Base-by-base conservation (phyloP, 1,140 invertebrate genomes). In the Drosophila sproati region DNA sequence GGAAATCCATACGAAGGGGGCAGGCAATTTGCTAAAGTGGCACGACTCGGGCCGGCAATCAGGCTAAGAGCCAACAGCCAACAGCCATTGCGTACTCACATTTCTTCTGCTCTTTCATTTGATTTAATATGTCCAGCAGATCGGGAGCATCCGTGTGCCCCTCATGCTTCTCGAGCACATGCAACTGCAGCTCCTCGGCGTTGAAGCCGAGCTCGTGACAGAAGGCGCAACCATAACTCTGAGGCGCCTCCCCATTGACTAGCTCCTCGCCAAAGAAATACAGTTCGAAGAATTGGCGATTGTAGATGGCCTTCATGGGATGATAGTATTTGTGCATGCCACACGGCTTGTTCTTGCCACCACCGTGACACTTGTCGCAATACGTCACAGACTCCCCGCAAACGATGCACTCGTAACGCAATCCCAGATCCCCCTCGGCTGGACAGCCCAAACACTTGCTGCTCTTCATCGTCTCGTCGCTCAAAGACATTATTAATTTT, bases 261-360 rank as follows among this genome's bases (percentile, higher is more conserved):
- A 78, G 5, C 20, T 52, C 39, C 41, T 82, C 80, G 37, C 79
- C 80, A 43, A 28, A 10, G 4, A 82, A 78, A 29, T 48, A 82
- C 1, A 82, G 31, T 0, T 82, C 52, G 3, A 82, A 78, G 48
- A 37, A 35, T 3, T 51, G 6, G 2, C 12, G 31, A 70, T 54
- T 83, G 50, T 73, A 79, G 2, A 77, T 63, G 10, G 73, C 81
- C 51, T 73, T 66, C 80, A 83, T 83, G 51, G 81, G 77, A 68
- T 83, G 77, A 57, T 80, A 83, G 37, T 77, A 73, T n/a, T 73
- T 83, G 51, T 85, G 80, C 7, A n/a, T 39, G 5, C 56, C 29
- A 12, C 20, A 52, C 3, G 63, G n/a, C 5, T 8, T n/a, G 8
- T 76, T 73, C 12, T 68, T 72, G 35, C 54, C 64, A 34, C 29